Conservation (phyloP, 1,140 invertebrate genomes). For the Cyclargus thomasi region DNA sequence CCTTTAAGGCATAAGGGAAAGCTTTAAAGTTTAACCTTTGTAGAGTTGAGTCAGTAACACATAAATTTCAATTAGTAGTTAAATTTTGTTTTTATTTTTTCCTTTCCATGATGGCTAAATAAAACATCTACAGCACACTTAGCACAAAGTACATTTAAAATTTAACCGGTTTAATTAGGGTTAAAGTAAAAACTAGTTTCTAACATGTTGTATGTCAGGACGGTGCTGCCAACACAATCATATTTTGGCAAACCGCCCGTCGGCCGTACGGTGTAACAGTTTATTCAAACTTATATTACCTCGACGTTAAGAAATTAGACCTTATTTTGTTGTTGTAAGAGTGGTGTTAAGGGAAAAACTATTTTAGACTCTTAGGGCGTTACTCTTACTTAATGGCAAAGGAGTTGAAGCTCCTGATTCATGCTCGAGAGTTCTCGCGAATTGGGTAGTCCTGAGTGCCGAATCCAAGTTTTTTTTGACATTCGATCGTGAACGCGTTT, state of each 20-base stretch:
- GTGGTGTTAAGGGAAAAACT: neutral
- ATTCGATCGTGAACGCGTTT: too few species aligned
- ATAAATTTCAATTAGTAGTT: too few species aligned
- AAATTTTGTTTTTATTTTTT: too few species aligned
- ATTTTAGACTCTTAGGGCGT: neutral
- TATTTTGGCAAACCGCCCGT: slow-evolving; percentile 21
- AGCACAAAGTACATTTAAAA: neutral
- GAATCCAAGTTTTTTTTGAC: too few species aligned
- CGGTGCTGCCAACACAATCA: slow-evolving; percentile 19
- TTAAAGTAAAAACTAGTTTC: slow-evolving; percentile 10
- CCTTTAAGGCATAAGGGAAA: too few species aligned
- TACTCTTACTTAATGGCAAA: neutral
- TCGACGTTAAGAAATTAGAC: neutral
- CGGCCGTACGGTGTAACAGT: neutral
- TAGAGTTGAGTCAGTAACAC: too few species aligned
- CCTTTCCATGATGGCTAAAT: too few species aligned
- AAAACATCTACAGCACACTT: neutral
- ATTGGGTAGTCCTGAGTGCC: too few species aligned
- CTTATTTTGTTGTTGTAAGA: neutral
- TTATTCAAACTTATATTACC: neutral
- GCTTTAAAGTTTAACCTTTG: too few species aligned
- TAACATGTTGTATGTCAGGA: neutral
- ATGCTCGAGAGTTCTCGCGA: neutral
- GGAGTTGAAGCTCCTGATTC: neutral
- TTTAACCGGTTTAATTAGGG: neutral